phyloP scores from a whole-genome alignment of 2,888 invertebrate species.

The Ariolimax columbianus region DNA sequence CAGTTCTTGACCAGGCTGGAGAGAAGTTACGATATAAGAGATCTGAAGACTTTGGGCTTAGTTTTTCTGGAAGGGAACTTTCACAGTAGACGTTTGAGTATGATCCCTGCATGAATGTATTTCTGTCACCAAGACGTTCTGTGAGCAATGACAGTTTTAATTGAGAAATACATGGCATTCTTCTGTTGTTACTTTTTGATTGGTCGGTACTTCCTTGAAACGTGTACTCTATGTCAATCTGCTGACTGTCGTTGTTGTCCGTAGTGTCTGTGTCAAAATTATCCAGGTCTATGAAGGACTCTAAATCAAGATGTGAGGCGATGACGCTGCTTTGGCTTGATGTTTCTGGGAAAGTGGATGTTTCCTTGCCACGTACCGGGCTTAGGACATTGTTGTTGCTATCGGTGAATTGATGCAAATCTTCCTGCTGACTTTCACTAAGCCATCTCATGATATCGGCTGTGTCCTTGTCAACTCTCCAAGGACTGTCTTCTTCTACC shows the following conservation, averaged over 20 bases:
- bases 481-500: not conserved
- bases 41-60: not conserved
- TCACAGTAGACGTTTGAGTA: not conserved
- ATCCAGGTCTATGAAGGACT: conserved; percentile 34
- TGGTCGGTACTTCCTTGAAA: not conserved
- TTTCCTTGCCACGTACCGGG: not conserved
- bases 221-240: not conserved
- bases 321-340: not conserved
- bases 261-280: not conserved
- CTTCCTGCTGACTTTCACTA: not conserved
- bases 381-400: not conserved
- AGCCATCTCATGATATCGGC: conserved; percentile 29
- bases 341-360: not conserved
- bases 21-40: not conserved
- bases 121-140: not conserved
- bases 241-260: not conserved
- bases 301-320: not conserved
- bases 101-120: not conserved
- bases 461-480: not conserved
- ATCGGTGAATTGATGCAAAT: not conserved
- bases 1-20: not conserved
- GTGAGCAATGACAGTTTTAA: conserved; percentile 10
- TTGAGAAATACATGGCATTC: not conserved
- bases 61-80: not conserved
- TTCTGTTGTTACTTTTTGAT: not conserved